A percentile compares a stretch with the other conserved stretches of the same genome.
Conservation (phyloP, 2,113 vertebrate species). For the Andinoacara biseriatus region DNA sequence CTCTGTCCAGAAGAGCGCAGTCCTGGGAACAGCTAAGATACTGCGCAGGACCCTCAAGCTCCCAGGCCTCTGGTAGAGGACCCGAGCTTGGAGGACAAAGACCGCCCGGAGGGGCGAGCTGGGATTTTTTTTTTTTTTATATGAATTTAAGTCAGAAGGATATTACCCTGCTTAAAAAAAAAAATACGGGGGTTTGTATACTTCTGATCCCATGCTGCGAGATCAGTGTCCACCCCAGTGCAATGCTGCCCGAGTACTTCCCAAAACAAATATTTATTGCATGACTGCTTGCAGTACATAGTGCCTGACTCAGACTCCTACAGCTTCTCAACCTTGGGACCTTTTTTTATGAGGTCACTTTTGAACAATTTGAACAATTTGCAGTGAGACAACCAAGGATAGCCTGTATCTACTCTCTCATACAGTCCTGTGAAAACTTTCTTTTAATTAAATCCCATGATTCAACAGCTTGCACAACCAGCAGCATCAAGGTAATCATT, state of each 20-base stretch:
- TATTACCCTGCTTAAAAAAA: neutral
- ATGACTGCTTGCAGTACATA: conserved; percentile 38
- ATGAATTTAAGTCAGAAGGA: neutral
- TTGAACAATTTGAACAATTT: conserved; percentile 37
- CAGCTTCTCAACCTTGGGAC: conserved; percentile 44
- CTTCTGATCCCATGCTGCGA: conserved; percentile 20
- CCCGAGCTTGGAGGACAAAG: too few species aligned
- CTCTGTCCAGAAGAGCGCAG: too few species aligned
- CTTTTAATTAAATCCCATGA: neutral
- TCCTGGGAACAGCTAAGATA: too few species aligned
- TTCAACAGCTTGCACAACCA: neutral
- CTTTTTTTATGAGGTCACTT: conserved; percentile 34
- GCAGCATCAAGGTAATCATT: neutral
- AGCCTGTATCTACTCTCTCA: neutral
- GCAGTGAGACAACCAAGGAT: conserved; percentile 25
- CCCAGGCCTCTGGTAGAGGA: too few species aligned
- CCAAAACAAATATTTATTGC: conserved; percentile 56
- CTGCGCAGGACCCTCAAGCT: too few species aligned
- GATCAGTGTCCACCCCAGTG: conserved; percentile 33
- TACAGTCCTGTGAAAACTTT: neutral
- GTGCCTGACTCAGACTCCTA: conserved; percentile 43
- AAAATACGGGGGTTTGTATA: neutral
- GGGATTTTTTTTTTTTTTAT: too few species aligned
- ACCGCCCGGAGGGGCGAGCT: too few species aligned
- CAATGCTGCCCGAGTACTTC: conserved; percentile 18